These are phyloP conservation scores for Conger conger DNA, from an alignment of 2,113 vertebrate species.

Conservation along the genomic window DNA sequence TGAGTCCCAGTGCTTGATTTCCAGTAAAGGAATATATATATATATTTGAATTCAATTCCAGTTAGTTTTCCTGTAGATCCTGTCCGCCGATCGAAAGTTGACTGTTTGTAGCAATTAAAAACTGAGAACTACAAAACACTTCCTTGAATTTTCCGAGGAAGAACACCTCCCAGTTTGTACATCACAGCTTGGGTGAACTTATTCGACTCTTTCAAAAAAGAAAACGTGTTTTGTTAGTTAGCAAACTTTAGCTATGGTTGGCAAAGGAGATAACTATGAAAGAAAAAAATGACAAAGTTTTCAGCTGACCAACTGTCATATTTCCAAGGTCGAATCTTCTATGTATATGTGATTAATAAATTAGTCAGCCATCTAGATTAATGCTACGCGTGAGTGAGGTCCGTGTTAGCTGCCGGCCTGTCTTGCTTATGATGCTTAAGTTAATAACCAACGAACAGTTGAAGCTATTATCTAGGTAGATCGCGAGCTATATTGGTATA, in stretches of 20 bases:
- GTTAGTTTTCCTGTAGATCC: background rate
- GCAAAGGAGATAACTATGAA: background rate
- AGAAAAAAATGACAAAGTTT: background rate
- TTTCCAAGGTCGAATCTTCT: background rate
- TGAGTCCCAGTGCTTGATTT: background rate
- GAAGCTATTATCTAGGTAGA: too few relatives aligned
- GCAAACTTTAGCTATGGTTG: background rate
- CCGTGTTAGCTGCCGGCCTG: background rate
- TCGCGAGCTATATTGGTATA: too few relatives aligned
- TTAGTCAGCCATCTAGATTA: background rate
- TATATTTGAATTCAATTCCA: background rate
- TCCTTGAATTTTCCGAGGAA: conserved; percentile 3
- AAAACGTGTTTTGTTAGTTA: background rate
- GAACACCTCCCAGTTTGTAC: background rate
- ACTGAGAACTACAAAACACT: background rate
- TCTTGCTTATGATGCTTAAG: background rate
- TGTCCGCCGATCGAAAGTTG: background rate
- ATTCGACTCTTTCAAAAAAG: background rate
- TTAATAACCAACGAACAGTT: background rate
- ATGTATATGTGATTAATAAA: background rate
- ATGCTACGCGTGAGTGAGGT: background rate
- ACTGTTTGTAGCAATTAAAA: background rate
- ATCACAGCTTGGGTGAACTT: conserved; percentile 6
- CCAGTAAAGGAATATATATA: background rate
- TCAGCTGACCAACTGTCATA: background rate